Evolutionary conservation across 2,113 vertebrate species (phyloP).

Genomic region (Progne subis): DNA sequence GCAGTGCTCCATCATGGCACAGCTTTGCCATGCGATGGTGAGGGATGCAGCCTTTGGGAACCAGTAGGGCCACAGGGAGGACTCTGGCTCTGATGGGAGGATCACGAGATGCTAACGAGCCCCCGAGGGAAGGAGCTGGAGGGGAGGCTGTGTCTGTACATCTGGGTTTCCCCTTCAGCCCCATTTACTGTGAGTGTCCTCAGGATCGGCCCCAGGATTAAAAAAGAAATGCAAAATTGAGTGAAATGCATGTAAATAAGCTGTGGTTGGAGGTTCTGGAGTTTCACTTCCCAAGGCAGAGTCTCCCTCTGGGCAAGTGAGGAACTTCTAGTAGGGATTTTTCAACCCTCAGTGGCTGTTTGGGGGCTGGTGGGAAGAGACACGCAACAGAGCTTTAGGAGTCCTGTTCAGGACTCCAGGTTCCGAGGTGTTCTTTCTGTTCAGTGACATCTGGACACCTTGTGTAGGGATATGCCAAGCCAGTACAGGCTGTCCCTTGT

Average conservation of each 20-base stretch:
- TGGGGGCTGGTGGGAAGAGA: neutral
- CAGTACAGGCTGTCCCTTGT: neutral
- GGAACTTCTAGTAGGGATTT: neutral
- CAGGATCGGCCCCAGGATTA: neutral
- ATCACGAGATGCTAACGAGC: neutral
- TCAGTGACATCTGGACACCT: neutral
- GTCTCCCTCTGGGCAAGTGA: neutral
- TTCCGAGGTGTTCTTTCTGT: neutral
- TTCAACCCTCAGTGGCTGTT: neutral
- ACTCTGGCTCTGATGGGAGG: neutral
- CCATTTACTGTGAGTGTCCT: neutral
- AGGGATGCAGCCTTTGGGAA: neutral
- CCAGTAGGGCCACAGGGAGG: neutral
- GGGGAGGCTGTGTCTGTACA: neutral
- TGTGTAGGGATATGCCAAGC: neutral
- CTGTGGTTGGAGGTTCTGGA: neutral
- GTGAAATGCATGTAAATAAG: neutral
- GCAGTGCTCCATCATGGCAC: neutral
- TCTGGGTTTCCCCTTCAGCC: neutral
- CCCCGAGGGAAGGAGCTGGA: neutral
- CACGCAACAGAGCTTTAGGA: neutral
- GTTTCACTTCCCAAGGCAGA: neutral
- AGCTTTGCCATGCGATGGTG: neutral
- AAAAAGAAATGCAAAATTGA: neutral
- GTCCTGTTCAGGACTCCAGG: neutral